Evolutionary conservation across 2,888 invertebrate genomes (phyloP).

Genomic region (Campaea margaritaria): DNA sequence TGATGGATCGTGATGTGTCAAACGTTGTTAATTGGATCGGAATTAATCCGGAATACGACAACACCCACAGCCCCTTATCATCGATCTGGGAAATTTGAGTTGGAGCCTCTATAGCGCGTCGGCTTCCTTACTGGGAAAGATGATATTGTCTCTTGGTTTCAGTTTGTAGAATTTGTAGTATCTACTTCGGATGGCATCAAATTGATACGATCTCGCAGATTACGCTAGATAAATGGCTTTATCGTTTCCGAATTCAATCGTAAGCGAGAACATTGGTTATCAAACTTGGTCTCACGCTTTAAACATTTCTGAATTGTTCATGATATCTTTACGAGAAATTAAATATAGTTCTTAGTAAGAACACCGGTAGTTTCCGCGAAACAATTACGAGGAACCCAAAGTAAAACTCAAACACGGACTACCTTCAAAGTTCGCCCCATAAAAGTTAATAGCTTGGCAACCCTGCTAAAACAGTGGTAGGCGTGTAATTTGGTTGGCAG

Average conservation of each 20-base stretch:
- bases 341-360: background rate
- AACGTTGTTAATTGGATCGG: background rate
- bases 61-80: background rate
- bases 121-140: background rate
- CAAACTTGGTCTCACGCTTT: background rate
- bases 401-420: constrained; percentile 13
- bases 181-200: no score
- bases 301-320: background rate
- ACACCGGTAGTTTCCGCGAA: constrained; percentile 7
- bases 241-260: no score
- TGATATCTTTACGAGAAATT: background rate
- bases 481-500: constrained; percentile 22
- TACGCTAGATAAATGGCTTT: no score
- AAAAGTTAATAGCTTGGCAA: constrained; percentile 35
- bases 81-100: background rate
- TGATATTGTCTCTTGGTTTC: no score
- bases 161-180: no score
- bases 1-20: constrained; percentile 6
- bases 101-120: background rate
- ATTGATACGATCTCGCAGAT: no score
- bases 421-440: constrained; percentile 20
- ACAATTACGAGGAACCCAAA: constrained; percentile 13
- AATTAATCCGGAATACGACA: background rate
- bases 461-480: background rate
- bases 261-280: background rate